These are phyloP conservation scores for Xerus rutilus DNA, from an alignment of 2,797 vertebrate species.

Conservation along the genomic window DNA sequence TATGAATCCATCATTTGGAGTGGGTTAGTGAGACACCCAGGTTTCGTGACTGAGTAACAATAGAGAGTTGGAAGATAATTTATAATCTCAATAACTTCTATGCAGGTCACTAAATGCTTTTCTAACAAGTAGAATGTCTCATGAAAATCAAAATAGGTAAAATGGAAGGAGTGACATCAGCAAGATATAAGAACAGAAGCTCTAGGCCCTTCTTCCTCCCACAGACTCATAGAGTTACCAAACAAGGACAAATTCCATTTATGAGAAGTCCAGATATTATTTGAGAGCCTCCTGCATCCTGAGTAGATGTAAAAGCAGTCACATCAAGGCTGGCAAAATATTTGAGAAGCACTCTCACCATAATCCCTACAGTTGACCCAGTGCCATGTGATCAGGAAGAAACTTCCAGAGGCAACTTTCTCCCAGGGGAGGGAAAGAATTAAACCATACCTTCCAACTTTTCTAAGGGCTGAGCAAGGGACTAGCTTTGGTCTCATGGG, in stretches of 20 bases:
- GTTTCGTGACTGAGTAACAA: not conserved
- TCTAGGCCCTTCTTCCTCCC: not conserved
- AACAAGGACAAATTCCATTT: not conserved
- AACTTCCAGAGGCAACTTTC: not conserved
- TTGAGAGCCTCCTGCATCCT: too few relatives aligned
- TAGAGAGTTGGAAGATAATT: not conserved
- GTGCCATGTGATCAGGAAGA: not conserved
- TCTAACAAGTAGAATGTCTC: not conserved
- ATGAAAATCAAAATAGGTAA: not conserved
- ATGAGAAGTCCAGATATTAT: too few relatives aligned
- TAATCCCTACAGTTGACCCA: not conserved
- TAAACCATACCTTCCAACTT: not conserved
- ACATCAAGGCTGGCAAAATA: not conserved
- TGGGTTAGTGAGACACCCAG: not conserved
- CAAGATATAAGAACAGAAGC: not conserved
- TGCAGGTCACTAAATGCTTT: not conserved
- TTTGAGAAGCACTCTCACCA: not conserved
- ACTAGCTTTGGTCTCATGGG: not conserved
- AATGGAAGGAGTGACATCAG: not conserved
- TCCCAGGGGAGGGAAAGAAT: not conserved
- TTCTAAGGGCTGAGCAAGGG: not conserved
- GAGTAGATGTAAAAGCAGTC: too few relatives aligned
- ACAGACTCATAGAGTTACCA: not conserved
- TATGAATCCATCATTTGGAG: not conserved
- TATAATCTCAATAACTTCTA: not conserved